Evolutionary conservation across 2,113 vertebrate genomes (phyloP), one percentile per base, ranked within the genome.

Genomic region (Pyxicephalus adspersus): DNA sequence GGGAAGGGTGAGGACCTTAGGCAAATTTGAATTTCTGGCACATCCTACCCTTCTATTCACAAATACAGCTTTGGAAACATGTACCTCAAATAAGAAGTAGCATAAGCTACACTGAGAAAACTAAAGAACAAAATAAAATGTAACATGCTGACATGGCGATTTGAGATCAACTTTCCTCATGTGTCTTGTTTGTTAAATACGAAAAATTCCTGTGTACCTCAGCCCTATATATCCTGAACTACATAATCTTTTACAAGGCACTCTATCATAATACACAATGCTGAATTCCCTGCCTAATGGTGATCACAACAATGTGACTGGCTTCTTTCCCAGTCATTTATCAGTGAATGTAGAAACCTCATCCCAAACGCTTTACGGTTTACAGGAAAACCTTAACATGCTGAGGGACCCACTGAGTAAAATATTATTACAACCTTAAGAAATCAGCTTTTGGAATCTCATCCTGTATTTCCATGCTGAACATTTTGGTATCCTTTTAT

Each of bases 341-440:
- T 76, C 58, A 45, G 38, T 52, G 61, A 76, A 63, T 63, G 34
- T 63, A 76, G 50, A 57, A 63, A 16, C 34, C 31, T 61, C 31
- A 25, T 57, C 31, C 73, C 63, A 34, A 76, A 51, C 38, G 64
- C 55, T 54, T 45, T 20, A 78, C 54, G 17, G 54, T 8, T 38
- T 66, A 34, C 51, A 55, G 67, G 64, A 55, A 78, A 51, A 66
- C 50, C n/a, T 57, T 66, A 54, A 67, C 60, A 52, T 54, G 76
- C 76, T 78, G 76, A 55, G 76, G 63, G 60, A 76, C 23, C 60
- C 25, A 19, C 23, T 64, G 64, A 50, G 74, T 54, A 78, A 78
- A 78, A 65, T 78, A 78, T 78, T 78, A 57, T 66, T 63, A 78
- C 38, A 78, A 67, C 76, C 51, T n/a, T 57, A 55, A 34, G 25